These are phyloP conservation scores for Tipula confusa DNA, from an alignment of 2,888 invertebrate species.

Conservation along the genomic window DNA sequence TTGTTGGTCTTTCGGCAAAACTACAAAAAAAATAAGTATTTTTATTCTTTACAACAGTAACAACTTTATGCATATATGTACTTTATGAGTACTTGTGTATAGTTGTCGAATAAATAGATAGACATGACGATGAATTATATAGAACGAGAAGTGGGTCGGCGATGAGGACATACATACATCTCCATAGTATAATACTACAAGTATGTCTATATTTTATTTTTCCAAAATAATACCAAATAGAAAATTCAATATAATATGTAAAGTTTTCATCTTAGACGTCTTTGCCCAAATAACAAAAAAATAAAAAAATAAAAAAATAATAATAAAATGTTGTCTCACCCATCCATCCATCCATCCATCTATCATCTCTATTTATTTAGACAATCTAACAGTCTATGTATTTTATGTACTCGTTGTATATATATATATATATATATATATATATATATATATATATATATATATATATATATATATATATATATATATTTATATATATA, in stretches of 20 bases:
- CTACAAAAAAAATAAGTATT: background rate
- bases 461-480: no score
- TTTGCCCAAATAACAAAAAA: background rate
- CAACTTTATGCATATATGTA: background rate
- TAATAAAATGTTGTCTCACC: slow-evolving; percentile 8
- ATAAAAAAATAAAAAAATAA: background rate
- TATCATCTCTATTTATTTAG: slow-evolving; percentile 20
- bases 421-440: background rate
- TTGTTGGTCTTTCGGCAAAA: background rate
- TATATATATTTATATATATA: background rate
- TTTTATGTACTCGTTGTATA: background rate
- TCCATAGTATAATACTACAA: no score
- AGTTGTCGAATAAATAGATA: slow-evolving; percentile 21
- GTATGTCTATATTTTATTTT: background rate
- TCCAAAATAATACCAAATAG: background rate
- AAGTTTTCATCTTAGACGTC: background rate
- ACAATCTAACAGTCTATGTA: background rate
- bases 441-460: no score
- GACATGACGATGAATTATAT: background rate
- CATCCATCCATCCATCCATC: background rate
- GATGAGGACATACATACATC: background rate
- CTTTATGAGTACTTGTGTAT: background rate
- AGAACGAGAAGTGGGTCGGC: background rate
- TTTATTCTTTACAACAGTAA: background rate
- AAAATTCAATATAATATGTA: background rate